Conservation (phyloP, 23 tunicate genomes). For the Ascidia mentula region DNA sequence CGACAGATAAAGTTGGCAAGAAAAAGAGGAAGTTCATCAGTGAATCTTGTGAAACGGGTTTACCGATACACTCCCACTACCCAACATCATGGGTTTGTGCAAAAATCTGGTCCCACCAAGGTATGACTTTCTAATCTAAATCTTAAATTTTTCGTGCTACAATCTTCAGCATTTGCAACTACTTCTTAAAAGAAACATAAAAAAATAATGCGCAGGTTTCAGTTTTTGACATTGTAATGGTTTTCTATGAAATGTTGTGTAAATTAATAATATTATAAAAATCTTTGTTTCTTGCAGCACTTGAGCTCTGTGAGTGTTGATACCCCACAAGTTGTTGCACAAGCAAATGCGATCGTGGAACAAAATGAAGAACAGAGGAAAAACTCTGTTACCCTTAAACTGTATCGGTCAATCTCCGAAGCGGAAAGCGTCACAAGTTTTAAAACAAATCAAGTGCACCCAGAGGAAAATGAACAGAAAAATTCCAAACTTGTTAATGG, state of each 20-base stretch:
- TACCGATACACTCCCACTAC: conserved; percentile 54
- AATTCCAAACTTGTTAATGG: background rate
- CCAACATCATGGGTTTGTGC: background rate
- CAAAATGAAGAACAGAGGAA: background rate
- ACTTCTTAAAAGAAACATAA: too few relatives aligned
- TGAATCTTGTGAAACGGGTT: conserved; percentile 34
- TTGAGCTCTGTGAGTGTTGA: background rate
- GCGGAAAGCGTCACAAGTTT: too few relatives aligned
- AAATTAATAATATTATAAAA: background rate
- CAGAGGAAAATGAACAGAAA: too few relatives aligned
- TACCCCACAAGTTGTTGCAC: background rate
- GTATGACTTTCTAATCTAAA: too few relatives aligned
- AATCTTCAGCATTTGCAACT: too few relatives aligned
- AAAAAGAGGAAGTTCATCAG: conserved; percentile 22
- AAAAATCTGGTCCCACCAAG: background rate
- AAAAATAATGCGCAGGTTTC: background rate
- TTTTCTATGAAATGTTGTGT: background rate
- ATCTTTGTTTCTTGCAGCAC: background rate
- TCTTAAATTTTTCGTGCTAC: too few relatives aligned
- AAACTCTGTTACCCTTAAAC: background rate
- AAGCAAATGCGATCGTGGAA: background rate
- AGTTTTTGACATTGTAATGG: background rate
- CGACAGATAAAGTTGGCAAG: conserved; percentile 54
- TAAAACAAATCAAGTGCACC: too few relatives aligned
- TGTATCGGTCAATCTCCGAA: background rate